Conservation (phyloP, 2,797 vertebrate species). For the Brachyrhaphis roseni region DNA sequence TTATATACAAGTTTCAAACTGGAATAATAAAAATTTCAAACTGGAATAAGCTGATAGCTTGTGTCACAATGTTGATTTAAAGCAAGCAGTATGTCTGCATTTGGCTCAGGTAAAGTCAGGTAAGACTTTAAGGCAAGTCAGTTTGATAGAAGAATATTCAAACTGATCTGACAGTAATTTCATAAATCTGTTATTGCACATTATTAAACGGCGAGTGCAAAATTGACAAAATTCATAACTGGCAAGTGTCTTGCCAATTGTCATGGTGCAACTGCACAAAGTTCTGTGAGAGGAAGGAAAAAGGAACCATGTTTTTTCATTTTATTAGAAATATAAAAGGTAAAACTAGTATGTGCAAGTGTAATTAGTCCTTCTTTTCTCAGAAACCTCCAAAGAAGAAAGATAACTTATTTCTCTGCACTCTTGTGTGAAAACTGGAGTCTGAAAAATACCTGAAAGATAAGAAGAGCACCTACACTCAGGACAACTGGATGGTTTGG, state of each 20-base stretch:
- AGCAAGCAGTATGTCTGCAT: neutral
- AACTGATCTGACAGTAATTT: neutral
- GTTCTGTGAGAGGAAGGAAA: neutral
- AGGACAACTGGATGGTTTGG: neutral
- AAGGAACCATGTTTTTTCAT: neutral
- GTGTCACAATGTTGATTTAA: neutral
- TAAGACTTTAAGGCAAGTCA: neutral
- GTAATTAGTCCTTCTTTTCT: neutral
- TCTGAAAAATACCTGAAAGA: neutral
- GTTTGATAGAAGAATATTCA: neutral
- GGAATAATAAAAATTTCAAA: neutral
- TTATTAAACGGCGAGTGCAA: neutral
- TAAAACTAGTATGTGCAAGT: neutral
- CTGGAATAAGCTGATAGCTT: neutral
- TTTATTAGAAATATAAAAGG: neutral
- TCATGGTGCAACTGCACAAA: neutral
- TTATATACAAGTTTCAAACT: neutral
- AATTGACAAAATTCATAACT: neutral
- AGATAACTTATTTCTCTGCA: neutral
- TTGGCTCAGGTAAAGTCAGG: neutral
- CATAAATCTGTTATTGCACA: neutral
- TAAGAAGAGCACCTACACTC: neutral
- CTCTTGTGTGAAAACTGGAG: neutral
- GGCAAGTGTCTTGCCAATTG: neutral
- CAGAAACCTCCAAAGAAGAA: neutral